Base-by-base conservation (phyloP, 1,140 invertebrate genomes). In the Pseudomyrmex cubaensis region DNA sequence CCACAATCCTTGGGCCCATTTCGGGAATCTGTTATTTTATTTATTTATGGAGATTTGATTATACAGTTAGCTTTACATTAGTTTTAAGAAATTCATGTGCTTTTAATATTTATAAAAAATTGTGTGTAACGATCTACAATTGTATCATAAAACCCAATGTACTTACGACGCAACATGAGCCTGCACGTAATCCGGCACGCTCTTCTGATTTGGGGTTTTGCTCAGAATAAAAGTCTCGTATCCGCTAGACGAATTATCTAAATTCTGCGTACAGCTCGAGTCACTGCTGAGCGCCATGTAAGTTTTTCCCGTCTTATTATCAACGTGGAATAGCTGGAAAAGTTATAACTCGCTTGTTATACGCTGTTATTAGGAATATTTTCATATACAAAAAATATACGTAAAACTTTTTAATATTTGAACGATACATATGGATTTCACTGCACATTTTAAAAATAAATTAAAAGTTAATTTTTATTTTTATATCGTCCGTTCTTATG, bases 1-100 rank as follows among this genome's bases (percentile, higher is more conserved):
- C 96, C 96, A 97, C 57, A 95, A 91, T 10, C 96, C 96, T 87
- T 96, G 95, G 50, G 95, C 94, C 96, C 96, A 97, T 84, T 95
- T 94, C 0, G 96, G 96, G 87, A 96, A 97, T 73, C 95, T 95
- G 83, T 86, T 92, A 85, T 89, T 12, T 67, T 35, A 66, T 57
- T 50, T 72, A 46, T 13, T 7, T 35, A 0, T 35, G 0, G 3
- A 35, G 35, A 74, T 48, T 59, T 61, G 56, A 61, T 44, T 15
- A n/a, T 9, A 61, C 20, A 67, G 15, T n/a, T 20, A 0, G 1
- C 35, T 64, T 17, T 61, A 70, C 35, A 75, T n/a, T 54, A 22
- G 64, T 59, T n/a, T 57, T 50, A 61, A 0, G 17, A 7, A 35
- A 17, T 3, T 20, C 20, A 5, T 35, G 20, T 9, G 7, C 22